Conservation (phyloP, 2,888 invertebrate species). For the Muscina levida region DNA sequence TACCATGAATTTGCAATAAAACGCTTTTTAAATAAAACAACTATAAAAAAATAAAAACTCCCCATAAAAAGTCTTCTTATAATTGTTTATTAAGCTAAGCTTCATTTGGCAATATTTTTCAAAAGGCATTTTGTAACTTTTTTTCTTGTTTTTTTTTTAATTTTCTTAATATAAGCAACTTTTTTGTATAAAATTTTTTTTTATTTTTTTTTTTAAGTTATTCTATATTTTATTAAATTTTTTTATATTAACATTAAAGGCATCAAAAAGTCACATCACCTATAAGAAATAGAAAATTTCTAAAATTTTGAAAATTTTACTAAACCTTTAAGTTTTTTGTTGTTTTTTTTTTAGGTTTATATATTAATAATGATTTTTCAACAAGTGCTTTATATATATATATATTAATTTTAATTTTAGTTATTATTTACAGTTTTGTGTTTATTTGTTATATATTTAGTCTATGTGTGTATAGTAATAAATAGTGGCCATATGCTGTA, state of each 20-base stretch:
- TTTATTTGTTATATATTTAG: slow-evolving; percentile 19
- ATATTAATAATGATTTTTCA: too few relatives aligned
- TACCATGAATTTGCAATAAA: not conserved
- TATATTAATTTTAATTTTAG: slow-evolving; percentile 3
- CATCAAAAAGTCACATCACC: not conserved
- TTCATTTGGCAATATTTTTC: not conserved
- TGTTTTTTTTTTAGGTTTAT: slow-evolving; percentile 8
- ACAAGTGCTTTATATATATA: slow-evolving; percentile 30
- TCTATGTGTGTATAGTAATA: slow-evolving; percentile 15
- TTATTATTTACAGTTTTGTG: slow-evolving; percentile 11
- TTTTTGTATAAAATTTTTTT: slow-evolving; percentile 35
- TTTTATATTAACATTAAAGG: slow-evolving; percentile 1
- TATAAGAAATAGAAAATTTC: slow-evolving; percentile 9
- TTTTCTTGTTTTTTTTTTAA: slow-evolving; percentile 5
- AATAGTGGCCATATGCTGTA: slow-evolving; percentile 37
- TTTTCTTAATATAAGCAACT: slow-evolving; percentile 14
- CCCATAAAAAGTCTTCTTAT: slow-evolving; percentile 15
- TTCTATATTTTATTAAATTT: slow-evolving; percentile 55
- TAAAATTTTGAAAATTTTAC: slow-evolving; percentile 13
- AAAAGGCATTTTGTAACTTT: slow-evolving; percentile 14
- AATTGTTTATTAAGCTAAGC: too few relatives aligned
- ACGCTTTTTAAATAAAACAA: slow-evolving; percentile 22
- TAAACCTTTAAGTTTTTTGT: too few relatives aligned
- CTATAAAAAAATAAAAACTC: slow-evolving; percentile 8
- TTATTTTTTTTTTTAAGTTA: slow-evolving; percentile 16